phyloP scores from a whole-genome alignment of 2,888 invertebrate genomes.

The Drosophila borealis region DNA sequence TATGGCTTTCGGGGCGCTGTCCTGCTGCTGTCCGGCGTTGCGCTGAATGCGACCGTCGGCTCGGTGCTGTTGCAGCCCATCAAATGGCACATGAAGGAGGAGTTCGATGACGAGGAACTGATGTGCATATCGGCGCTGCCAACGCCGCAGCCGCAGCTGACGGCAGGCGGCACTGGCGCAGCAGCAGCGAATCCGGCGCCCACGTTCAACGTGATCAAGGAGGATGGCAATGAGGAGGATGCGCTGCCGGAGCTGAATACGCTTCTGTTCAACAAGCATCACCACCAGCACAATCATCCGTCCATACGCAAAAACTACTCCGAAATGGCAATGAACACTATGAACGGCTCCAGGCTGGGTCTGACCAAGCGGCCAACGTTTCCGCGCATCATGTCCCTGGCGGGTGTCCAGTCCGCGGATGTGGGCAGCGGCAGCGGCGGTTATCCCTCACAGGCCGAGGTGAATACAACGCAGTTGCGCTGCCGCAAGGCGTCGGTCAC shows the following conservation, averaged over 20 bases:
- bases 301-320: slow-evolving; percentile 85
- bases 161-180: slow-evolving; percentile 19
- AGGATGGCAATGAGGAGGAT: slow-evolving; percentile 87
- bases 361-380: slow-evolving; percentile 84
- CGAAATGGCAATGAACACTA: slow-evolving; percentile 84
- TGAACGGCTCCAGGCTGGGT: slow-evolving; percentile 81
- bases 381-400: slow-evolving; percentile 84
- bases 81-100: slow-evolving; percentile 88
- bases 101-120: slow-evolving; percentile 83
- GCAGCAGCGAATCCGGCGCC: slow-evolving; percentile 51
- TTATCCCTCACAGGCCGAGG: slow-evolving; percentile 85
- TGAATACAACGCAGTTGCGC: slow-evolving; percentile 85
- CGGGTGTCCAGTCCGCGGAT: slow-evolving; percentile 81
- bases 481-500: slow-evolving; percentile 89
- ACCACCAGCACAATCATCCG: slow-evolving; percentile 63
- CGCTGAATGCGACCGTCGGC: slow-evolving; percentile 89
- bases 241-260: slow-evolving; percentile 84
- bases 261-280: slow-evolving; percentile 80
- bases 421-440: slow-evolving; percentile 72
- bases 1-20: slow-evolving; percentile 90
- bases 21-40: slow-evolving; percentile 88
- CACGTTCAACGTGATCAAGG: slow-evolving; percentile 89
- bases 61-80: slow-evolving; percentile 89
- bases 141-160: slow-evolving; percentile 65
- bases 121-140: slow-evolving; percentile 75